Conservation (phyloP, 2,888 invertebrate genomes). For the Lobophora halterata region DNA sequence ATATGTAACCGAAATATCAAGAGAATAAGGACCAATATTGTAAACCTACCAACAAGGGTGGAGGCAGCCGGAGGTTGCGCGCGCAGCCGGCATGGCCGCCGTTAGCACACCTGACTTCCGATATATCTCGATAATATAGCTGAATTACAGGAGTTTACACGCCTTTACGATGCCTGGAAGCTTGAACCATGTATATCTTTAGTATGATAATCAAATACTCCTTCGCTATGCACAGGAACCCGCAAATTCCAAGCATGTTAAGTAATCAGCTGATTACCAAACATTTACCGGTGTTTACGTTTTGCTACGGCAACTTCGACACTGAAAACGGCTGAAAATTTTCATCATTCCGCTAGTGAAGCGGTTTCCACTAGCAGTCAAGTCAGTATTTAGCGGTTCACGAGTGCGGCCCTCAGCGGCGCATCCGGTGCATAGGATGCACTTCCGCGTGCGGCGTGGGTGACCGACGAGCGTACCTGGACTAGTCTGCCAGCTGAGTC, state of each 20-base stretch:
- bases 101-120: constrained; percentile 71
- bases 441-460: constrained; percentile 55
- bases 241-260: constrained; percentile 51
- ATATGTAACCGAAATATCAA: constrained; percentile 54
- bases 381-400: too few relatives aligned
- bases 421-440: constrained; percentile 56
- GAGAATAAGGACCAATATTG: constrained; percentile 63
- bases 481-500: constrained; percentile 99
- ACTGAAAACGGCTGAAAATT: constrained; percentile 55
- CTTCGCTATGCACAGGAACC: constrained; percentile 44
- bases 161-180: constrained; percentile 40
- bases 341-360: constrained; percentile 42
- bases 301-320: constrained; percentile 50
- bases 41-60: constrained; percentile 52
- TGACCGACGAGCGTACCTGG: constrained; percentile 88
- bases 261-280: constrained; percentile 77
- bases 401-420: constrained; percentile 50
- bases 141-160: constrained; percentile 60
- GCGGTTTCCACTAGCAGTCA: too few relatives aligned
- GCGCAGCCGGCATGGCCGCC: constrained; percentile 78
- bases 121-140: constrained; percentile 64
- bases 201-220: constrained; percentile 42
- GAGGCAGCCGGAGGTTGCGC: constrained; percentile 65
- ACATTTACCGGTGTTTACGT: constrained; percentile 73
- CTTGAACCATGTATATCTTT: constrained; percentile 41